Evolutionary conservation across 1,140 invertebrate genomes (phyloP).

Genomic region (Camponotus vicinus): DNA sequence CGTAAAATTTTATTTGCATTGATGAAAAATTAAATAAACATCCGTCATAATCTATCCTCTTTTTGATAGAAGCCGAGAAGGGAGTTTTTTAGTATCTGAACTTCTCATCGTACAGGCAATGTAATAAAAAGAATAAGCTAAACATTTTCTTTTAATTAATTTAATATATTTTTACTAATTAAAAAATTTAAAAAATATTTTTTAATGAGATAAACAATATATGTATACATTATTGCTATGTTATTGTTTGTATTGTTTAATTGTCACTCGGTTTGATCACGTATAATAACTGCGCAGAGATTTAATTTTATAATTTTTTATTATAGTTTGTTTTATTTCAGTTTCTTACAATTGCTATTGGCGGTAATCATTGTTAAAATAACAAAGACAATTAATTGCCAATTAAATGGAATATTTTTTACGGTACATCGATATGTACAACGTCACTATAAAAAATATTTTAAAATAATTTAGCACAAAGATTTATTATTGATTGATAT

Average conservation of each 20-base stretch:
- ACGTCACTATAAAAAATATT: constrained; percentile 35
- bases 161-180: background rate
- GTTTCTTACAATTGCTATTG: constrained; percentile 9
- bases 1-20: constrained; percentile 36
- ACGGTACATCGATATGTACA: constrained; percentile 20
- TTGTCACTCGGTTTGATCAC: background rate
- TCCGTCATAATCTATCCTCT: background rate
- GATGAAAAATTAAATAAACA: background rate
- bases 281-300: background rate
- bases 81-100: background rate
- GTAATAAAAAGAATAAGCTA: background rate
- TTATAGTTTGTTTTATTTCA: constrained; percentile 30
- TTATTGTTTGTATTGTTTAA: too few relatives aligned
- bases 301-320: constrained; percentile 33
- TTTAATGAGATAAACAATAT: background rate
- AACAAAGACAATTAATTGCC: too few relatives aligned
- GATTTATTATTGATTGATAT: background rate
- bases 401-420: too few relatives aligned
- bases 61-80: background rate
- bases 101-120: background rate
- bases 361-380: constrained; percentile 53
- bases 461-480: background rate
- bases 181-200: background rate
- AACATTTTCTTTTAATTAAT: background rate
- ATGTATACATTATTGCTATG: background rate